Base-by-base conservation (phyloP, 2,888 invertebrate species). In the Drosophila putrida region DNA sequence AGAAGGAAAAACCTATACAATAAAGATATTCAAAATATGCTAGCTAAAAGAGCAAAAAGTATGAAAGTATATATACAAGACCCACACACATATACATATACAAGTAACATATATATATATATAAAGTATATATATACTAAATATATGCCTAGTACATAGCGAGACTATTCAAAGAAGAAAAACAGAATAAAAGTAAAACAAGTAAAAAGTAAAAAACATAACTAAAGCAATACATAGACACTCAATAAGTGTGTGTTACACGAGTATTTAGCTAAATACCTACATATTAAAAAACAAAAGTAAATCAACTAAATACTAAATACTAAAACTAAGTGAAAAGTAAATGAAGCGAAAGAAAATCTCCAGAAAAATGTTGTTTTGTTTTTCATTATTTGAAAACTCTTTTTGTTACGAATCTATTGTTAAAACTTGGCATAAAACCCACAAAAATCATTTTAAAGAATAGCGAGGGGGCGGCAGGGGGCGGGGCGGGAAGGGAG, bases 171-270 rank as follows among this genome's bases (percentile, higher is more conserved):
- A 54, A 71, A 9, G 53, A 62, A 66, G 47, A 61, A 47, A 53
- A 68, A 58, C 53, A 47, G 60, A 59, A 69, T 44, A 54, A 74
- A 76, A 47, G 50, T 13, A 61, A 60, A 69, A 28, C 2, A 2
- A 3, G 1, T 2, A 20, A 20, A 20, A 20, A 2, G 20, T 2
- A 20, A 50, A 67, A 71, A 67, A 71, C 69, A 66, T 60, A 72
- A 78, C 88, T 82, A 82, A 83, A 83, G 88, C 88, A 83, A 83
- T 88, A 83, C 83, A 88, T 83, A 85, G 85, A 83, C 82, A 83
- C 88, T 83, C 85, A 78, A 72, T 82, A 82, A 71, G 72, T 85
- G 85, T 80, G 83, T 81, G 84, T 78, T 84, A 87, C 82, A 82
- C 80, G 73, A 85, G 70, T 82, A 81, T 81, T 79, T 81, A 85